These are phyloP conservation scores for Heliopora coerulea DNA, from an alignment of 92 coral and sea anemone genomes.

Conservation along the genomic window DNA sequence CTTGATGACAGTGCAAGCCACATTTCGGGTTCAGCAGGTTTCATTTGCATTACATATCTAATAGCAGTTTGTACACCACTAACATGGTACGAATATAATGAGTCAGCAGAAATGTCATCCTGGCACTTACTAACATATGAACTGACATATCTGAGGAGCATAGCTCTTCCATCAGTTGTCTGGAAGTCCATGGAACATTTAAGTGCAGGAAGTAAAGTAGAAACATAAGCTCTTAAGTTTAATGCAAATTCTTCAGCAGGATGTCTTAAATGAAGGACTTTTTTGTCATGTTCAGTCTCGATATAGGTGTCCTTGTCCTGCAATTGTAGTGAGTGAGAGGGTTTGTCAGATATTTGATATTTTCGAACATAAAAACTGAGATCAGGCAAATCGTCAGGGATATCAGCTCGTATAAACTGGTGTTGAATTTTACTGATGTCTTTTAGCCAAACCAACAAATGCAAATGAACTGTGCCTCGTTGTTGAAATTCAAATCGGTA, in stretches of 20 bases:
- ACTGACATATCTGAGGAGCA: constrained; percentile 24
- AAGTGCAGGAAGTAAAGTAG: constrained; percentile 2
- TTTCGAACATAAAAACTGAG: background rate
- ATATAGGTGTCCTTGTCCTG: background rate
- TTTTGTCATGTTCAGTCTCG: background rate
- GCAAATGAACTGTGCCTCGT: constrained; percentile 27
- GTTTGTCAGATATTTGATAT: background rate
- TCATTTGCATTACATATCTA: background rate
- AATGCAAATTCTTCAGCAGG: constrained; percentile 25
- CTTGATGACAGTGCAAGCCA: constrained; percentile 1
- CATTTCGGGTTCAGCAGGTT: constrained; percentile 35
- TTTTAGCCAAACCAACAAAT: constrained; percentile 18
- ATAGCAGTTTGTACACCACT: constrained; percentile 4
- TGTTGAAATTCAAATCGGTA: constrained; percentile 40
- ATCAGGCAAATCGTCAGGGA: background rate
- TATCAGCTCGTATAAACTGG: constrained; percentile 8
- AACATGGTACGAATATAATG: constrained; percentile 5
- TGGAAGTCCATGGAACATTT: constrained; percentile 35
- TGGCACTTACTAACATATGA: background rate
- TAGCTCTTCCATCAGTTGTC: constrained; percentile 10
- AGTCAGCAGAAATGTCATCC: background rate
- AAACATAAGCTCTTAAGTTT: constrained; percentile 2
- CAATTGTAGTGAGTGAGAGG: background rate
- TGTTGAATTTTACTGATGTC: background rate
- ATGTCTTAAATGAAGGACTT: background rate